Conservation (phyloP, 2,113 vertebrate species). For the Poecile atricapillus region DNA sequence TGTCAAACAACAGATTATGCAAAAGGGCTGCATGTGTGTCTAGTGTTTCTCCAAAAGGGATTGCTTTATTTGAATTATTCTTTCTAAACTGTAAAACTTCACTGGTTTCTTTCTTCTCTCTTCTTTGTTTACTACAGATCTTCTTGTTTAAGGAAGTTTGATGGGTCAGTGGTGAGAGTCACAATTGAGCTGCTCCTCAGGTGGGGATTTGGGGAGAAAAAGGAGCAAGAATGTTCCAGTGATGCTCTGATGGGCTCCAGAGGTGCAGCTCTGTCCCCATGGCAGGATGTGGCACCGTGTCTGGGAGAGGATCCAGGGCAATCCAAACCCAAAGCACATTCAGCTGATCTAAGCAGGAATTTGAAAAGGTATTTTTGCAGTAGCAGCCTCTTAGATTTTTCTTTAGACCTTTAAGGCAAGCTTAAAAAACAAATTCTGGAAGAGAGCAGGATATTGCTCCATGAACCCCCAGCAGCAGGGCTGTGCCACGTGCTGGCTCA, state of each 20-base stretch:
- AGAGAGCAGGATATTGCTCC: not conserved
- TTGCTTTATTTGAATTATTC: not conserved
- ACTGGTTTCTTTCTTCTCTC: not conserved
- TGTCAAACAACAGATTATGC: not conserved
- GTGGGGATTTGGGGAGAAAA: not conserved
- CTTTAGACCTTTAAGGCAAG: not conserved
- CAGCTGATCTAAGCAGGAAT: not conserved
- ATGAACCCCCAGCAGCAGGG: not conserved
- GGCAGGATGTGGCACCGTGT: not conserved
- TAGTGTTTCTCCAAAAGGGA: not conserved
- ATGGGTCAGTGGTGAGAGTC: not conserved
- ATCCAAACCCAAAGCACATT: not conserved
- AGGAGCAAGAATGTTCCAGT: not conserved
- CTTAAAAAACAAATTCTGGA: not conserved
- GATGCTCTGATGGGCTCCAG: not conserved
- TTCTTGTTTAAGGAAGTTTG: not conserved
- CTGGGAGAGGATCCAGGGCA: not conserved
- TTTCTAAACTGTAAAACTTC: not conserved
- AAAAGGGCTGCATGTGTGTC: not conserved
- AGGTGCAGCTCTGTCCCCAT: not conserved
- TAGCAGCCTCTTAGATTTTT: not conserved
- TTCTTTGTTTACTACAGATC: not conserved
- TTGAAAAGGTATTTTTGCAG: not conserved
- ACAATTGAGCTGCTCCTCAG: not conserved
- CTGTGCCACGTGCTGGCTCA: not conserved